Evolutionary conservation across 2,888 invertebrate genomes (phyloP), one percentile per base, ranked within the genome.

Genomic region (Drosophila lutescens): DNA sequence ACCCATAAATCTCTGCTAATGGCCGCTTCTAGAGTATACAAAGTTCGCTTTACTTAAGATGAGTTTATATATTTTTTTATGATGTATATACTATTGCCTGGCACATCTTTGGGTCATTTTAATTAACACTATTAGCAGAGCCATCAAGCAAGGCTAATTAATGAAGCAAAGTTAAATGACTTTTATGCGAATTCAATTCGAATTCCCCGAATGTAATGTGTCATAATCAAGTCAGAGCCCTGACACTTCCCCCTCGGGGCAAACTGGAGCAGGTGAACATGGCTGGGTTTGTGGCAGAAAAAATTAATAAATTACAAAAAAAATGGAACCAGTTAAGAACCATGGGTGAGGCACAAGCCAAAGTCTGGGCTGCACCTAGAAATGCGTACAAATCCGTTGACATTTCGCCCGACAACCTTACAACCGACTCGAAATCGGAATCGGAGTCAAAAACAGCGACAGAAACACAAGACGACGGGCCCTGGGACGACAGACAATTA

Each of bases 311-410:
- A 32, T 41, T 2, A 6, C 26, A 26, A 26, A 26, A 32, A 41
- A 41, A 57, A 32, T 68, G 26, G 15, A 32, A 13, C 43, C 43
- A 43, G 20, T 46, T 17, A 8, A 60, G 38, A 40, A 49, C 63
- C 43, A 73, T 46, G 70, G 66, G 70, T 56, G 66, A 70, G 66
- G 63, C 74, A 65, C 67, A 66, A 65, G 74, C 51, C 46, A 55
- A 46, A 62, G 41, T 40, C 55, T 17, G 34, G 53, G 81, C 81
- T 82, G 81, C 81, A 86, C 82, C 82, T 55, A 73, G 72, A 88
- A 86, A 88, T 88, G 80, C 80, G 80, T 80, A 79, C 61, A 81
- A 53, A 53, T 53, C 74, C 80, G 74, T 82, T 80, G 82, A 82
- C 88, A 82, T 88, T 82, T 74, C 77, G 75, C 80, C 60, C 70